Evolutionary conservation across 2,888 invertebrate species (phyloP), one percentile per base, ranked within the genome.

Genomic region (Cataglyphis altisquamis): DNA sequence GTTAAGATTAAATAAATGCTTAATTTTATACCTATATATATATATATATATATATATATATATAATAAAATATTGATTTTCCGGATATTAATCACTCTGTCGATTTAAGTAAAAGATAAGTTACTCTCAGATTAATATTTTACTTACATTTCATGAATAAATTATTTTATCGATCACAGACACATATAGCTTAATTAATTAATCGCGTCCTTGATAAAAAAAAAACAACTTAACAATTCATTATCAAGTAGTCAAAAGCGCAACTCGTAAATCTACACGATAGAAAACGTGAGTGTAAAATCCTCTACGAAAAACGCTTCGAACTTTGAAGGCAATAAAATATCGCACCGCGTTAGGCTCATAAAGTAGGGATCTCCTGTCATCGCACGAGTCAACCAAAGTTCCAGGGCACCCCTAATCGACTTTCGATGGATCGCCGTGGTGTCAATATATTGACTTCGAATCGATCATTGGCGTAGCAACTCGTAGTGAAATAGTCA

Each of bases 401-500:
- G 78, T 82, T 82, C 52, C 60, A 21, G 39, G 29, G 21, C 45
- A 21, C 21, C 25, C 21, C 36, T 68, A 78, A 83, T 83, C 77
- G 68, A 77, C 66, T 63, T 68, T 45, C 64, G 66, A 77, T 67
- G 70, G 25, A 18, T 45, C 57, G 25, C 3, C 18, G 36, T 39
- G 18, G 36, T 45, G 70, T 60, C 70, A 60, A 45, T 78, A 78
- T 78, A 78, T 78, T 78, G 60, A 78, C 78, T 60, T 21, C 36
- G 45, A 18, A 70, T 70, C 60, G 78, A 78, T 78, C 78, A 78
- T 78, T 78, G 70, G 45, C 15, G 41, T 1, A 78, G 68, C 57
- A 29, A 32, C 21, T 45, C 45, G 45, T 62, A 78, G 48, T 70
- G 70, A 78, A 78, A 77, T 75, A 78, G 70, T 78, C 78, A 78